phyloP scores from a whole-genome alignment of 2,888 invertebrate genomes.

The Ophion ellenae region DNA sequence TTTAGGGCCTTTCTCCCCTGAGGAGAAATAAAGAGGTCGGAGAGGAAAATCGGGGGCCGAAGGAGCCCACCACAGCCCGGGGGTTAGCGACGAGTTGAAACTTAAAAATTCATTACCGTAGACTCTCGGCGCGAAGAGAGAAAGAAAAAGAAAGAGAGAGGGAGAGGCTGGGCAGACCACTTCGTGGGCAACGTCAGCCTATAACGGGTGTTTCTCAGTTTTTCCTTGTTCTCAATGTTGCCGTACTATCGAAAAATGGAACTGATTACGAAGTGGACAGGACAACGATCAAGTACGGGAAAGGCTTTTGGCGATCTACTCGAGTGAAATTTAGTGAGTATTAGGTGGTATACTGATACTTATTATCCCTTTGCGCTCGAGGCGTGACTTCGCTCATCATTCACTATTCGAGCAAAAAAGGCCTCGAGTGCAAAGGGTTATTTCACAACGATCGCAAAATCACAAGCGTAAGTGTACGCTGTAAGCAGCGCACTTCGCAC shows the following conservation, averaged over 20 bases:
- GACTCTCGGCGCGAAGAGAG: constrained; percentile 40
- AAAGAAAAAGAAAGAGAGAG: constrained; percentile 19
- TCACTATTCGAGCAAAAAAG: too few relatives aligned
- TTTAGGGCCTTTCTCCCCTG: constrained; percentile 4
- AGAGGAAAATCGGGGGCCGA: constrained; percentile 46
- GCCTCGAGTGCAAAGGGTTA: too few relatives aligned
- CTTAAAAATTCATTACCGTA: constrained; percentile 73
- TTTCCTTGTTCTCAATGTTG: constrained; percentile 16
- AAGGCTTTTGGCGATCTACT: too few relatives aligned
- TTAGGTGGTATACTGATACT: too few relatives aligned
- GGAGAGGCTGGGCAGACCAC: background rate
- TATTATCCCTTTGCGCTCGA: too few relatives aligned
- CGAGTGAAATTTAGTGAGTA: too few relatives aligned
- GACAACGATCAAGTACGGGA: too few relatives aligned
- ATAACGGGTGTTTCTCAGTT: background rate
- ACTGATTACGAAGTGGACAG: too few relatives aligned
- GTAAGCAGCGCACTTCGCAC: too few relatives aligned
- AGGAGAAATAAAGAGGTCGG: constrained; percentile 36
- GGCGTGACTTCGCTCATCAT: too few relatives aligned
- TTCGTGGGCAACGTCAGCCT: background rate
- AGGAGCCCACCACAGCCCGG: constrained; percentile 42
- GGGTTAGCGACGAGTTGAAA: constrained; percentile 67
- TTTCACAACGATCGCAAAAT: too few relatives aligned
- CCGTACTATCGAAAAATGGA: constrained; percentile 1
- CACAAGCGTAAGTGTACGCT: too few relatives aligned